Percentiles rank a stretch among this genome's conserved stretches.
phyloP scores from a whole-genome alignment of 2,888 invertebrate genomes.

The Drosophila longiperda region DNA sequence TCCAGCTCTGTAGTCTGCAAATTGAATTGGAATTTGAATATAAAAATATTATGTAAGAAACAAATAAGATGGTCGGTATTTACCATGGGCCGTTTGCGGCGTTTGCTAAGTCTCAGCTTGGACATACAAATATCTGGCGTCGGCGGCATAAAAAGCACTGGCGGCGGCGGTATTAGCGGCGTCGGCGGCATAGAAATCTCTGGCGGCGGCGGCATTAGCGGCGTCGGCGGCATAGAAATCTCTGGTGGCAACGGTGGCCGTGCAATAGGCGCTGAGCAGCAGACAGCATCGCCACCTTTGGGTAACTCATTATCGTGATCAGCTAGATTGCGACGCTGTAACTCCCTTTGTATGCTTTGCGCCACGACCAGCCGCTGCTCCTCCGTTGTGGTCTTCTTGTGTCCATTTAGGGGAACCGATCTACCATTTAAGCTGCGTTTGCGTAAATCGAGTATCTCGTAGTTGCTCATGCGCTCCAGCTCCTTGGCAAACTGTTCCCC shows the following conservation, averaged over 20 bases:
- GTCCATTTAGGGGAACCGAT: constrained; percentile 27
- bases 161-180: background rate
- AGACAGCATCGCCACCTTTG: background rate
- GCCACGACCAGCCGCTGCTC: constrained; percentile 55
- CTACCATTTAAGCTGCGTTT: constrained; percentile 74
- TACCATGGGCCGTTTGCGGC: constrained; percentile 17
- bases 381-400: background rate
- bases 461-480: constrained; percentile 70
- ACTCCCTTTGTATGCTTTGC: constrained; percentile 62
- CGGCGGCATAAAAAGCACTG: background rate
- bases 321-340: constrained; percentile 54
- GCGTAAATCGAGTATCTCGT: constrained; percentile 78
- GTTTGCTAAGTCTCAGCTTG: background rate
- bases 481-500: constrained; percentile 78
- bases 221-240: background rate
- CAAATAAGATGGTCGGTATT: background rate
- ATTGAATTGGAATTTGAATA: background rate
- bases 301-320: constrained; percentile 3
- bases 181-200: too few relatives aligned
- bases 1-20: constrained; percentile 36
- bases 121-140: background rate
- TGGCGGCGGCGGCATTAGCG: too few relatives aligned
- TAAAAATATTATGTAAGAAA: background rate
- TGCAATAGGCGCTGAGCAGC: background rate
- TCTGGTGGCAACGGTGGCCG: background rate